Conservation (phyloP, 2,113 vertebrate genomes). For the Lepus americanus region DNA sequence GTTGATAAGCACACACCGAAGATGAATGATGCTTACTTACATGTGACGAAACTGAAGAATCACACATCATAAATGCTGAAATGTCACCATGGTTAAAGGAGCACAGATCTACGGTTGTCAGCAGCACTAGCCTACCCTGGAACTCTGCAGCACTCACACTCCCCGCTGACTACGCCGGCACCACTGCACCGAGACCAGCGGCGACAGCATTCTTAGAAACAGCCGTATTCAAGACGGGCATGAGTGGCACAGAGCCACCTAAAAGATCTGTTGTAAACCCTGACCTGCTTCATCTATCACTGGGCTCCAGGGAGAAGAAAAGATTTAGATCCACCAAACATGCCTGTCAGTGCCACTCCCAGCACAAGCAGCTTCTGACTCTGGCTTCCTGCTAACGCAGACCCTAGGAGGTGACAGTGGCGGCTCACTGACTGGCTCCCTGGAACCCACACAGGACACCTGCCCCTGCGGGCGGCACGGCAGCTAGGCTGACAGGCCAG, state of each 20-base stretch:
- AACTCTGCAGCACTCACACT: not conserved
- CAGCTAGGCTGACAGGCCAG: too few species aligned
- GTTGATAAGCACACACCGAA: not conserved
- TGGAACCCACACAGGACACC: too few species aligned
- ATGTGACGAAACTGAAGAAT: not conserved
- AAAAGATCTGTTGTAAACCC: rapidly evolving
- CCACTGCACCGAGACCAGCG: too few species aligned
- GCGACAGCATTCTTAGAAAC: not conserved
- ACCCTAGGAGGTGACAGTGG: too few species aligned
- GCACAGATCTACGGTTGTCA: not conserved
- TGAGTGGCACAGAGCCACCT: too few species aligned
- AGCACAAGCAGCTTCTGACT: too few species aligned
- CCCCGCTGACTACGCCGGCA: not conserved
- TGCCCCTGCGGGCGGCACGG: too few species aligned
- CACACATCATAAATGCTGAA: not conserved
- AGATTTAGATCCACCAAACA: not conserved
- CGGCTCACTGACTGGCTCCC: too few species aligned
- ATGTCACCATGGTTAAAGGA: not conserved
- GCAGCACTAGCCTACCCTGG: not conserved
- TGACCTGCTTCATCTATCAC: too few species aligned
- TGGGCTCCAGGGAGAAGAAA: not conserved
- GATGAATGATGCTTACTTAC: not conserved
- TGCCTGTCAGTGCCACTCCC: too few species aligned
- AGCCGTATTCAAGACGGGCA: rapidly evolving
- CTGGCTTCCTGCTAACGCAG: too few species aligned